phyloP scores from a whole-genome alignment of 2,797 vertebrate species.

The Enteromius afrohamiltoni region DNA sequence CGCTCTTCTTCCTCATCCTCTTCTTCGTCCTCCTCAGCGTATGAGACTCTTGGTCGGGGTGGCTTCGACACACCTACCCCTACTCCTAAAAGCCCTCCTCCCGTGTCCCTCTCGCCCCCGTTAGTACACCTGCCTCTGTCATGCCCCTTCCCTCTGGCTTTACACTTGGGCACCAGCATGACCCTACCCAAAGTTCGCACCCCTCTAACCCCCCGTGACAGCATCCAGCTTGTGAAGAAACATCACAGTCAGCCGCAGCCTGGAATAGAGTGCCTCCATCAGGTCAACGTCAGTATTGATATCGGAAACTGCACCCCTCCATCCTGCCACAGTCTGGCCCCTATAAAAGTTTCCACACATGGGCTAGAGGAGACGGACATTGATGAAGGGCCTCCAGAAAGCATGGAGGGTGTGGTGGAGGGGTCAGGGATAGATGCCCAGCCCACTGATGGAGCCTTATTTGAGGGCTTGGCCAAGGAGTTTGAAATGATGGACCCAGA shows the following conservation, averaged over 20 bases:
- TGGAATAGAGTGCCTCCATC: constrained; percentile 74
- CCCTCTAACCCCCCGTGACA: constrained; percentile 82
- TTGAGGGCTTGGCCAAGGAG: constrained; percentile 69
- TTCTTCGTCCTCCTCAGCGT: constrained; percentile 78
- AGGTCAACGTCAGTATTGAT: constrained; percentile 76
- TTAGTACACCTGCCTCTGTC: constrained; percentile 23
- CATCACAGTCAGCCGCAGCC: constrained; percentile 92
- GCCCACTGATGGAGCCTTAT: constrained; percentile 64
- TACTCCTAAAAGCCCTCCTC: constrained; percentile 66
- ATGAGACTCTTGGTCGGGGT: constrained; percentile 68
- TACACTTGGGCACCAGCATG: constrained; percentile 82
- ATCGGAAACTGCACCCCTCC: constrained; percentile 71
- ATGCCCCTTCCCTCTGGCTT: constrained; percentile 51
- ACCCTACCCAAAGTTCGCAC: constrained; percentile 89
- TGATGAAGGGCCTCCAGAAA: constrained; percentile 68
- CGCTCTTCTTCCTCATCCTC: constrained; percentile 82
- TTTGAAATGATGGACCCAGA: constrained; percentile 72
- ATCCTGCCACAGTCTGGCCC: constrained; percentile 65
- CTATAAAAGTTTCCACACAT: constrained; percentile 72
- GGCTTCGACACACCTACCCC: constrained; percentile 61
- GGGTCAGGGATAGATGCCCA: constrained; percentile 52
- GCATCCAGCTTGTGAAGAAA: constrained; percentile 89
- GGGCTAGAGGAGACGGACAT: constrained; percentile 81
- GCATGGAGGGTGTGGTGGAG: constrained; percentile 76
- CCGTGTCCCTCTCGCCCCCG: constrained; percentile 29